Conservation (phyloP, 2,797 vertebrate genomes). For the Meda fulgida region DNA sequence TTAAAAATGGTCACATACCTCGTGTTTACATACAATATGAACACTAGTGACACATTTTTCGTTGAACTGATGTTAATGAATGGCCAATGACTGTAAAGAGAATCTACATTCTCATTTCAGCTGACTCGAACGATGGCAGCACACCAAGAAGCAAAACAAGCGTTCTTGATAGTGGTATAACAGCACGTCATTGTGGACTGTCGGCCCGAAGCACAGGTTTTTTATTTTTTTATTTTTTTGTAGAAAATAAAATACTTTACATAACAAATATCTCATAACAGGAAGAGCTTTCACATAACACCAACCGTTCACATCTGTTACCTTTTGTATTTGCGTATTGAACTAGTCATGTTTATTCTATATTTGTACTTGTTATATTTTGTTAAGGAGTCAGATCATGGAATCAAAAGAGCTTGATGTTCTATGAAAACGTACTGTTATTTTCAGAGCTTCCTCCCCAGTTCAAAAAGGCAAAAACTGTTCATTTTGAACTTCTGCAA, state of each 20-base stretch:
- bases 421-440: neutral
- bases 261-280: too few species aligned
- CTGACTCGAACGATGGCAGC: neutral
- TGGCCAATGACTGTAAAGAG: slow-evolving; percentile 17
- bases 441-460: neutral
- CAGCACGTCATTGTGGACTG: neutral
- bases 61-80: slow-evolving; percentile 17
- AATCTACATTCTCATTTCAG: neutral
- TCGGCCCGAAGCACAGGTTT: neutral
- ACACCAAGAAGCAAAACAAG: neutral
- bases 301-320: neutral
- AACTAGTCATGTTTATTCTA: neutral
- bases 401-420: neutral
- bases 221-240: neutral
- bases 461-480: neutral
- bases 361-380: slow-evolving; percentile 15
- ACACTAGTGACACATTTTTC: neutral
- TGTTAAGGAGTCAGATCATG: neutral
- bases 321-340: neutral
- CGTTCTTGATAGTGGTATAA: neutral
- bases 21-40: slow-evolving; percentile 10
- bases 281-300: neutral
- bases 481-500: neutral
- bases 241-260: neutral
- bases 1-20: neutral